Evolutionary conservation across 2,113 vertebrate genomes (phyloP).

Genomic region (human (Homo sapiens)): DNA sequence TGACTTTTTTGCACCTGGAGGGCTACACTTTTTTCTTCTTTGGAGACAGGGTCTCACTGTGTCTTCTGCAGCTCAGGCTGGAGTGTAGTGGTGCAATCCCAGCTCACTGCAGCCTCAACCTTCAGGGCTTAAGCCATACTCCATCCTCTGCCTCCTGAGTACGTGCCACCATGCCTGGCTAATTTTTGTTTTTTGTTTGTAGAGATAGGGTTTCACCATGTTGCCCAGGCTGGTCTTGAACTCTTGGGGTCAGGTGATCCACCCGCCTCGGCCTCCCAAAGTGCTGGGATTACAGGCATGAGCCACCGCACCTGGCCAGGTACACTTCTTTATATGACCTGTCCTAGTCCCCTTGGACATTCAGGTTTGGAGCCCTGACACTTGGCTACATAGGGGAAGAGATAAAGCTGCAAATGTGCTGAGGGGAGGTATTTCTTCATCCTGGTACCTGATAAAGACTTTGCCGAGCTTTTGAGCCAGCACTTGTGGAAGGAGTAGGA

Average conservation of each 20-base stretch:
- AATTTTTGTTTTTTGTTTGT: not conserved
- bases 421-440: no score
- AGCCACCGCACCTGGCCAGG: not conserved
- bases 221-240: not conserved
- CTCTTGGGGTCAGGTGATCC: not conserved
- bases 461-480: not conserved
- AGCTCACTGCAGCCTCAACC: not conserved
- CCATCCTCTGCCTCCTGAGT: not conserved
- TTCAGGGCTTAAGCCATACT: not conserved
- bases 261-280: not conserved
- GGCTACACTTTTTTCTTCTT: not conserved
- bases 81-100: not conserved
- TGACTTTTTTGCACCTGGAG: not conserved
- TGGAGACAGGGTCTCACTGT: not conserved
- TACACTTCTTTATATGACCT: not conserved
- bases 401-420: rapidly evolving
- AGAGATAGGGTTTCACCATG: not conserved
- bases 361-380: not conserved
- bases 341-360: rapidly evolving
- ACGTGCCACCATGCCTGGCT: not conserved
- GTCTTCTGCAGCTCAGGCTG: not conserved
- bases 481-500: not conserved
- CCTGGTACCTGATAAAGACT: not conserved
- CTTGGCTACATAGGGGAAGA: rapidly evolving
- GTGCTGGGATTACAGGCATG: not conserved